Base-by-base conservation (phyloP, 2,888 invertebrate genomes). In the Furcula furcula region DNA sequence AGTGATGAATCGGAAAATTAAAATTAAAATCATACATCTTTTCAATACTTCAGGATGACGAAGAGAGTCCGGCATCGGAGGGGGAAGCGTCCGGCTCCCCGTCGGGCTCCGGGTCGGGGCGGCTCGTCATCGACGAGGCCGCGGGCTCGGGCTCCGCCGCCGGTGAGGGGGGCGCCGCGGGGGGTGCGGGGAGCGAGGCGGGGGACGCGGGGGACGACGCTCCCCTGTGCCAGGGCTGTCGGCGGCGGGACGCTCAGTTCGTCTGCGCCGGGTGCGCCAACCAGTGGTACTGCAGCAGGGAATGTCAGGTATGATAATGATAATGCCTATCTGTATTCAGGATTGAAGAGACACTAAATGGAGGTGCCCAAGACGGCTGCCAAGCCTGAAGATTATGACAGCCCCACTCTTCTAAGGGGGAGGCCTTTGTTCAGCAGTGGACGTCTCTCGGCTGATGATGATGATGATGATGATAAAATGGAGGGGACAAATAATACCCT, bases 281-380 rank as follows among this genome's bases (percentile, higher is more conserved):
- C 83, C 96, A 96, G 85, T 97, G 97, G 97, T 97, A 98, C 80
- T 98, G 97, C 90, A 96, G 96, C 69, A 91, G 96, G 34, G 94
- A 95, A 50, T 98, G 97, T 76, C 97, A 97, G 94, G 97, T 97
- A 80, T n/a, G n/a, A n/a, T n/a, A n/a, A n/a, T n/a, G n/a, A n/a
- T n/a, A n/a, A n/a, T n/a, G n/a, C n/a, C n/a, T n/a, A n/a, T n/a
- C n/a, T n/a, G n/a, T n/a, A n/a, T n/a, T n/a, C n/a, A n/a, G n/a
- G n/a, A n/a, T n/a, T n/a, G n/a, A n/a, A n/a, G n/a, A n/a, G n/a
- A n/a, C n/a, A n/a, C n/a, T n/a, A n/a, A n/a, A n/a, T n/a, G n/a
- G n/a, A n/a, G n/a, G n/a, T n/a, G n/a, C n/a, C n/a, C n/a, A n/a
- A n/a, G n/a, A n/a, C n/a, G n/a, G n/a, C n/a, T n/a, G n/a, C n/a